Evolutionary conservation across 2,797 vertebrate genomes (phyloP).

Genomic region (Siniperca scherzeri): DNA sequence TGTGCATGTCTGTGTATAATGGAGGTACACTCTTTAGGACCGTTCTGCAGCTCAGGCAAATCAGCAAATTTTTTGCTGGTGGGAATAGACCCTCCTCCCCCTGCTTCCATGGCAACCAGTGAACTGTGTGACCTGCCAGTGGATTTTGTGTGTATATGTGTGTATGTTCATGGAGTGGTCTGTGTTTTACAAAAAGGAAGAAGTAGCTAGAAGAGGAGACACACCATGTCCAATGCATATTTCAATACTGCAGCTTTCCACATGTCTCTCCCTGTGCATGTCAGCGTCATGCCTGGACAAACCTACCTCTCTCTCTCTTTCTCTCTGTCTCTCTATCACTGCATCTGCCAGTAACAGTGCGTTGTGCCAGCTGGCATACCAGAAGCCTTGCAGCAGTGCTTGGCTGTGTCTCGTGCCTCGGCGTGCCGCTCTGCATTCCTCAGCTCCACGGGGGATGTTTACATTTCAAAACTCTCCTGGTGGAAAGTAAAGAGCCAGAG

Average conservation of each 20-base stretch:
- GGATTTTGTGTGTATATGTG: slow-evolving; percentile 23
- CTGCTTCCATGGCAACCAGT: slow-evolving; percentile 66
- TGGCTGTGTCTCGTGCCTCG: slow-evolving; percentile 28
- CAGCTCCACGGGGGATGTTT: slow-evolving; percentile 62
- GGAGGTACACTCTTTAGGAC: slow-evolving; percentile 30
- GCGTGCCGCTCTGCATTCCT: slow-evolving; percentile 52
- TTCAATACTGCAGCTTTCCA: slow-evolving; percentile 11
- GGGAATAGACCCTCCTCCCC: slow-evolving; percentile 48
- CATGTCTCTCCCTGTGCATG: neutral
- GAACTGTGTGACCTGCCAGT: slow-evolving; percentile 58
- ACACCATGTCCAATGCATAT: slow-evolving; percentile 28
- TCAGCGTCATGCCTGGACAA: slow-evolving; percentile 32
- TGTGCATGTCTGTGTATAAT: slow-evolving; percentile 23
- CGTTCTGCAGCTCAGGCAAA: slow-evolving; percentile 56
- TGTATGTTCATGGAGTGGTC: slow-evolving; percentile 19
- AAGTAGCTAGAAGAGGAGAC: slow-evolving; percentile 24
- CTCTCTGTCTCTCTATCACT: neutral
- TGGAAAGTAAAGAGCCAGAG: slow-evolving; percentile 42
- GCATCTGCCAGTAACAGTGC: slow-evolving; percentile 13
- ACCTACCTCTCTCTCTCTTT: slow-evolving; percentile 14
- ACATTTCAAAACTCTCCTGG: slow-evolving; percentile 56
- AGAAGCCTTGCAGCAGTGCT: slow-evolving; percentile 43
- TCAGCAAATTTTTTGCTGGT: slow-evolving; percentile 55
- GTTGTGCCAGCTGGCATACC: slow-evolving; percentile 53
- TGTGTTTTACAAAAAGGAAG: slow-evolving; percentile 46